Evolutionary conservation across 2,888 invertebrate species (phyloP).

Genomic region (Phaonia tiefii): DNA sequence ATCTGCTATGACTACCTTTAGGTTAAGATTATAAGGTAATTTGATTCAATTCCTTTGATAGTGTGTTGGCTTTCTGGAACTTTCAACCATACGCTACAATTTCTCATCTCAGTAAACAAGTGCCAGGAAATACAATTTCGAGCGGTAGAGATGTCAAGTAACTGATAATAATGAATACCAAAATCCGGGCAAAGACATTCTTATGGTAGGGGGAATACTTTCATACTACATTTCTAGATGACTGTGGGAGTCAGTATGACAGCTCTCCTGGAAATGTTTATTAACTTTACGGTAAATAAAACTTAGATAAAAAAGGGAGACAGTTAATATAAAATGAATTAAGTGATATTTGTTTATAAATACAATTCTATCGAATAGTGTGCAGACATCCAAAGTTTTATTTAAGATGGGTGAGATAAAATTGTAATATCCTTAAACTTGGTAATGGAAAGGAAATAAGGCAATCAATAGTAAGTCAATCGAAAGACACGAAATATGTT

Average conservation of each 20-base stretch:
- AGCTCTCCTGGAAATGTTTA: conserved; percentile 26
- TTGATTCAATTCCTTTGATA: conserved; percentile 81
- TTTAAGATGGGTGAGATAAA: background rate
- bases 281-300: conserved; percentile 54
- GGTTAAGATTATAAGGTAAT: conserved; percentile 81
- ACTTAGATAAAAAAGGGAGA: conserved; percentile 30
- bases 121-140: conserved; percentile 26
- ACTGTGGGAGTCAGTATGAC: background rate
- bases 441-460: conserved; percentile 7
- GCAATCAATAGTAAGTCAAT: conserved; percentile 12
- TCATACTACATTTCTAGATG: conserved; percentile 13
- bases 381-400: background rate
- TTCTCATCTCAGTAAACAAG: background rate
- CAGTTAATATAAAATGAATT: conserved; percentile 58
- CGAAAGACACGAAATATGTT: background rate
- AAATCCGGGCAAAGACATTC: too few relatives aligned
- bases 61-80: conserved; percentile 3
- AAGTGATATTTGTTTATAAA: conserved; percentile 26
- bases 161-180: conserved; percentile 56
- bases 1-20: conserved; percentile 73
- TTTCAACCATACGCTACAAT: background rate
- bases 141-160: conserved; percentile 55
- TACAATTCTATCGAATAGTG: background rate
- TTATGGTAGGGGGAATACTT: conserved; percentile 31
- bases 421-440: background rate